phyloP scores from a whole-genome alignment of 2,797 vertebrate genomes.

The Limosa lapponica region DNA sequence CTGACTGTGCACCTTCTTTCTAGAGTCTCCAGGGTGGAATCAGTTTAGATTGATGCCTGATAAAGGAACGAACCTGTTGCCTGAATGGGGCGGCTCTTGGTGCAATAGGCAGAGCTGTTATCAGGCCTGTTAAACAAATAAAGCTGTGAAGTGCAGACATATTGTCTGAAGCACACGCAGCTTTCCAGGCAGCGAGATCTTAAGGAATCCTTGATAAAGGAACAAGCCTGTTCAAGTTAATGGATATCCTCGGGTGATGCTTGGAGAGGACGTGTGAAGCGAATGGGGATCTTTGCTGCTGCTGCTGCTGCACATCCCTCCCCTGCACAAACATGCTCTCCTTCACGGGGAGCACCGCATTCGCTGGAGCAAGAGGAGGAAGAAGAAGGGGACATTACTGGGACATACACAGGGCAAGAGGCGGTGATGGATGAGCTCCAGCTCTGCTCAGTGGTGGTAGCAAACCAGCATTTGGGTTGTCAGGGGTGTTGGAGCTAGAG shows the following conservation, averaged over 20 bases:
- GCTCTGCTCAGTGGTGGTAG: neutral
- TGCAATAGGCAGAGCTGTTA: slow-evolving; percentile 52
- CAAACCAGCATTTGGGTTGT: neutral
- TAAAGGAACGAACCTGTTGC: slow-evolving; percentile 25
- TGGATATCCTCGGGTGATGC: slow-evolving; percentile 6
- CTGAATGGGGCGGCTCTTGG: neutral
- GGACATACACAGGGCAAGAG: neutral
- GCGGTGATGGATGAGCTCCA: neutral
- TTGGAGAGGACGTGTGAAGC: neutral
- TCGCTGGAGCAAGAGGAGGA: neutral
- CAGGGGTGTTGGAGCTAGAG: neutral
- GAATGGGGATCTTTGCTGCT: neutral
- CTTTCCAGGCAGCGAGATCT: slow-evolving; percentile 30
- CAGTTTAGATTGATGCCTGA: slow-evolving; percentile 31
- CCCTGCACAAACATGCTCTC: neutral
- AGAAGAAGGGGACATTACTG: neutral
- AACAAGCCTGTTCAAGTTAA: neutral
- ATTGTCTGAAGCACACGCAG: neutral
- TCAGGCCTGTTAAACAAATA: slow-evolving; percentile 57
- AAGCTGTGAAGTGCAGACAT: slow-evolving; percentile 54
- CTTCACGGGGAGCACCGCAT: accelerated
- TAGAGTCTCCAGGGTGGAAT: slow-evolving; percentile 13
- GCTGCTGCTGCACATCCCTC: neutral
- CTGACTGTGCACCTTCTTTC: neutral
- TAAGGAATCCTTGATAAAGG: slow-evolving; percentile 51